phyloP scores from a whole-genome alignment of 2,888 invertebrate species.

The Pseudococcus jackbeardsleyi region DNA sequence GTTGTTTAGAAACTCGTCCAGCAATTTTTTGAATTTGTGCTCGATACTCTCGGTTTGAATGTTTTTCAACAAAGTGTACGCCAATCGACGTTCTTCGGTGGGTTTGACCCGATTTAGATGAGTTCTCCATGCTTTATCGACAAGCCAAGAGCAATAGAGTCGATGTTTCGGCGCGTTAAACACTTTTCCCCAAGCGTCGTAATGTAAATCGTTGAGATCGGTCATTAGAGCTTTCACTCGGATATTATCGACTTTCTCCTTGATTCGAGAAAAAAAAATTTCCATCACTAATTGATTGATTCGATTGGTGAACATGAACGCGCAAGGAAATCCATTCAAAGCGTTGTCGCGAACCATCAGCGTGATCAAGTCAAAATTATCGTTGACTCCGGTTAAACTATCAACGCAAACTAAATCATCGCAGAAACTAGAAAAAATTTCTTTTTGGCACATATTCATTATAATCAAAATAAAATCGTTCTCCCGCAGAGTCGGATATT shows the following conservation, averaged over 20 bases:
- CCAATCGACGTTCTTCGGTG: slow-evolving; percentile 10
- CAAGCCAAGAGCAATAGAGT: not conserved
- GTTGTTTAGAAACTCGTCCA: not conserved
- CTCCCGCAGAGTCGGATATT: not conserved
- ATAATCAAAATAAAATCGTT: slow-evolving; percentile 48
- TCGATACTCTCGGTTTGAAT: slow-evolving; percentile 25
- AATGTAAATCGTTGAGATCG: not conserved
- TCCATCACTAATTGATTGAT: not conserved
- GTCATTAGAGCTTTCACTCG: slow-evolving; percentile 10
- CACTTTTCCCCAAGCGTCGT: not conserved
- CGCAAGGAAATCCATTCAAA: slow-evolving; percentile 34
- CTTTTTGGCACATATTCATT: slow-evolving; percentile 28
- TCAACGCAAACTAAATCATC: slow-evolving; percentile 44
- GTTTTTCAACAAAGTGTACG: not conserved
- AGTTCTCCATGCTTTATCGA: not conserved
- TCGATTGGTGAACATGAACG: slow-evolving; percentile 44
- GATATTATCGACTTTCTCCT: not conserved
- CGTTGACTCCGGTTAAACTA: slow-evolving; percentile 25
- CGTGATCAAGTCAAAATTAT: not conserved
- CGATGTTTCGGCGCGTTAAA: not conserved
- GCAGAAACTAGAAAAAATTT: not conserved
- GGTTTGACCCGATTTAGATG: not conserved
- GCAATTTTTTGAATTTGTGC: not conserved
- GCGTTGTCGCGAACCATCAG: slow-evolving; percentile 35
- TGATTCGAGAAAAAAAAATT: not conserved